phyloP scores from a whole-genome alignment of 2,113 vertebrate species.

The Oncorhynchus masou region DNA sequence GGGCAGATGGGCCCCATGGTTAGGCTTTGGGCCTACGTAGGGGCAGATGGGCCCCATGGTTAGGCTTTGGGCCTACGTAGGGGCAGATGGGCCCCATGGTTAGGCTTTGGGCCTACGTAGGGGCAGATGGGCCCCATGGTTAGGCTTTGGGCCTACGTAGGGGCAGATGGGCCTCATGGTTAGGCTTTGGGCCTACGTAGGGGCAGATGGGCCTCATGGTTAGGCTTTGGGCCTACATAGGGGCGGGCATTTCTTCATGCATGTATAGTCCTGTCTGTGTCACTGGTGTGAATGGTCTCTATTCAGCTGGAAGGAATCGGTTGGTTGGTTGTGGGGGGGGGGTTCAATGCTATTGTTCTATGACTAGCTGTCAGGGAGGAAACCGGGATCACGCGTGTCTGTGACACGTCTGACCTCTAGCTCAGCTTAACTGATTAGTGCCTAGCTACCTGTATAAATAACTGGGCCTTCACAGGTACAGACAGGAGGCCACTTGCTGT shows the following conservation, averaged over 20 bases:
- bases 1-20: no score
- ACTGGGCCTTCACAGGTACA: neutral
- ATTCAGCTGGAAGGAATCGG: constrained; percentile 1
- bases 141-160: neutral
- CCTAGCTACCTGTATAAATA: constrained; percentile 7
- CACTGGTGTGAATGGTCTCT: neutral
- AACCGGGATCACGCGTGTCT: neutral
- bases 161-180: no score
- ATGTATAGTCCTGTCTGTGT: neutral
- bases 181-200: no score
- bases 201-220: neutral
- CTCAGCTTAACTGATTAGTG: constrained; percentile 10
- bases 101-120: no score
- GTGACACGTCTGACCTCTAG: constrained; percentile 5
- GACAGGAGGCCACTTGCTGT: neutral
- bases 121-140: no score
- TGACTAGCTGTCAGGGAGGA: neutral
- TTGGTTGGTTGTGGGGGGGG: no score
- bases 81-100: no score
- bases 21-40: no score
- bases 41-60: no score
- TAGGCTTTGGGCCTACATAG: neutral
- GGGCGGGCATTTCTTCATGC: neutral
- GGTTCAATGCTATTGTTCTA: no score
- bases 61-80: no score